Conservation (phyloP, 2,113 vertebrate species). For the Pipa parva region DNA sequence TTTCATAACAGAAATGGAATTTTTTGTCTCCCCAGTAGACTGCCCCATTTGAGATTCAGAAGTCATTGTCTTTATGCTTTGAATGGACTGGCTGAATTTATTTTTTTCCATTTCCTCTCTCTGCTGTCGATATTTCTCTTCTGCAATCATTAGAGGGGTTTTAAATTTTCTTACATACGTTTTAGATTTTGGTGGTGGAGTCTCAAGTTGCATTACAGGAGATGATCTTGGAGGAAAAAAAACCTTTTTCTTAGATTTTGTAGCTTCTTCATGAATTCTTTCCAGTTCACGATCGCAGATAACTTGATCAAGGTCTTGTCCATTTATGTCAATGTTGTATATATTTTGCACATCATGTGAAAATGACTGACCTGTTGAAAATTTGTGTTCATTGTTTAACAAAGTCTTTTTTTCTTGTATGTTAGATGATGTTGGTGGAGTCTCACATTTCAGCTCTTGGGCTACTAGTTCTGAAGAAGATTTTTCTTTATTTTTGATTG, state of each 20-base stretch:
- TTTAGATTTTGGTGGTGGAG: constrained; percentile 61
- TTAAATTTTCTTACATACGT: constrained; percentile 75
- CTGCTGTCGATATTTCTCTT: constrained; percentile 75
- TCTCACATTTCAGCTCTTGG: constrained; percentile 63
- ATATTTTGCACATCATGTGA: neutral
- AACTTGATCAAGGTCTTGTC: constrained; percentile 23
- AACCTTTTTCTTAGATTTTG: constrained; percentile 53
- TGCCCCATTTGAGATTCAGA: constrained; percentile 40
- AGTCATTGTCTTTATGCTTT: constrained; percentile 33
- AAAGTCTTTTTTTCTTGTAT: constrained; percentile 46
- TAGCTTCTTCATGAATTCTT: constrained; percentile 43
- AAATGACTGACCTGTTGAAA: neutral
- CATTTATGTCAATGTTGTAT: constrained; percentile 1
- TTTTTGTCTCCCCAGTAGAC: constrained; percentile 46
- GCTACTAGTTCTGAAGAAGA: constrained; percentile 62
- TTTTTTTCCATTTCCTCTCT: constrained; percentile 65
- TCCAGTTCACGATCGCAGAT: constrained; percentile 27
- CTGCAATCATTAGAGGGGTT: constrained; percentile 84
- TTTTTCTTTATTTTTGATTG: constrained; percentile 51
- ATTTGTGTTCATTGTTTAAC: constrained; percentile 3
- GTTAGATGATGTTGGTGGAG: constrained; percentile 58
- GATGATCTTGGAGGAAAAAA: constrained; percentile 62
- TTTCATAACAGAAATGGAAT: constrained; percentile 18
- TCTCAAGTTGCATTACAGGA: constrained; percentile 65
- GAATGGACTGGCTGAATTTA: constrained; percentile 47